These are phyloP conservation scores for Cryptosula pallasiana DNA, from an alignment of 2,888 invertebrate species.

Conservation along the genomic window DNA sequence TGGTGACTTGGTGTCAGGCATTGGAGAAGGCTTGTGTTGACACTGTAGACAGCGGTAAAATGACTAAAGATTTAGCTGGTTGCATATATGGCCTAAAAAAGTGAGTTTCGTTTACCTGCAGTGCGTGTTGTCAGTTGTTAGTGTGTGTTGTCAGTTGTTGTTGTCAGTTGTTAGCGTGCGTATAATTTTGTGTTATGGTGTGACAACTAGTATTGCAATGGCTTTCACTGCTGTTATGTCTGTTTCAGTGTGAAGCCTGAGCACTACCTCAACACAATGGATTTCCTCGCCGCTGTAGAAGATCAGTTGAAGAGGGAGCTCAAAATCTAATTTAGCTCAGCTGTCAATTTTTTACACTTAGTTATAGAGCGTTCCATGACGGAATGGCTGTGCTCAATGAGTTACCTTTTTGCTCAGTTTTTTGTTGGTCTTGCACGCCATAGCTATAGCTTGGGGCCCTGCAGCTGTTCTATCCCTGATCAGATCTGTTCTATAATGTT, in stretches of 20 bases:
- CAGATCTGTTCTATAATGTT: neutral
- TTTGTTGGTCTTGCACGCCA: no score
- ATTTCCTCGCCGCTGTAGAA: slow-evolving; percentile 76
- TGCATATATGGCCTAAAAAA: slow-evolving; percentile 78
- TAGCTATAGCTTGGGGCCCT: no score
- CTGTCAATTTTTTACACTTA: neutral
- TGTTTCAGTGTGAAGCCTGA: slow-evolving; percentile 65
- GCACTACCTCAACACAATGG: slow-evolving; percentile 77
- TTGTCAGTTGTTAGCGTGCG: no score
- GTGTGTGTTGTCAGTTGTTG: no score
- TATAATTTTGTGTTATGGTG: no score
- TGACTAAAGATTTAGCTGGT: slow-evolving; percentile 82
- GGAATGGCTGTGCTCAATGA: neutral
- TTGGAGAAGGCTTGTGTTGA: slow-evolving; percentile 79
- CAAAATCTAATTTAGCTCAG: slow-evolving; percentile 22
- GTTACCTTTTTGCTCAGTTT: no score
- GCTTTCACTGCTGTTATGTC: slow-evolving; percentile 26
- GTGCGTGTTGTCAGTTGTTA: neutral
- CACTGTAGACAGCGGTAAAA: slow-evolving; percentile 73
- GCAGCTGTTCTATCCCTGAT: no score
- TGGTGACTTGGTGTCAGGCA: slow-evolving; percentile 61
- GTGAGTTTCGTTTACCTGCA: slow-evolving; percentile 38
- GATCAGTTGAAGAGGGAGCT: slow-evolving; percentile 61
- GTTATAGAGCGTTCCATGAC: no score
- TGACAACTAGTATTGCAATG: neutral